Evolutionary conservation across 2,888 invertebrate genomes (phyloP).

Genomic region (Mechanitis messenoides): DNA sequence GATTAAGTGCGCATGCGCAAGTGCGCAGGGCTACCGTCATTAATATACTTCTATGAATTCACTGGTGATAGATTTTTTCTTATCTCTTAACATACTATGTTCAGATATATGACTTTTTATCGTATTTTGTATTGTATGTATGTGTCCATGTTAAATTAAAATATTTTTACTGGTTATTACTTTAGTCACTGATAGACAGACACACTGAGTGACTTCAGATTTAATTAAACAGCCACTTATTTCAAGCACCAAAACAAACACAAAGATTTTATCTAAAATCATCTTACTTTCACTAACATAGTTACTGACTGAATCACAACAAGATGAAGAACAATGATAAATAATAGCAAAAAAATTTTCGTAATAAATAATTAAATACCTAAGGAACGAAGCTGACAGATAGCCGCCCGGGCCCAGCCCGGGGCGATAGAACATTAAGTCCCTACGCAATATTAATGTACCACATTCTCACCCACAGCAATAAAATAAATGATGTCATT

Average conservation of each 20-base stretch:
- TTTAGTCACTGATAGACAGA: background rate
- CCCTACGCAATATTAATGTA: conserved; percentile 71
- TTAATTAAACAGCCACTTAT: background rate
- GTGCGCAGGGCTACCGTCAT: conserved; percentile 20
- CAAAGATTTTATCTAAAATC: conserved; percentile 11
- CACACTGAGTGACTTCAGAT: background rate
- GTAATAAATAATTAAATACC: conserved; percentile 25
- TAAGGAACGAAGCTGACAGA: conserved; percentile 49
- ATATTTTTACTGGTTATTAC: too few species aligned
- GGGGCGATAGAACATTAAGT: conserved; percentile 68
- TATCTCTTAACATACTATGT: background rate
- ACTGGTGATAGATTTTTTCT: background rate
- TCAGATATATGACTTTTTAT: too few species aligned
- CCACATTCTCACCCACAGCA: conserved; percentile 71
- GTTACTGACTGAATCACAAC: background rate
- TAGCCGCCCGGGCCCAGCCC: conserved; percentile 44
- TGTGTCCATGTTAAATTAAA: too few species aligned
- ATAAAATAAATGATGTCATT: conserved; percentile 77
- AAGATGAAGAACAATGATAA: background rate
- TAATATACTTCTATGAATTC: conserved; percentile 16
- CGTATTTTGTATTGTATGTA: too few species aligned
- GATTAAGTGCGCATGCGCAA: conserved; percentile 24
- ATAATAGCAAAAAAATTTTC: conserved; percentile 1
- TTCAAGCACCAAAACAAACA: conserved; percentile 13
- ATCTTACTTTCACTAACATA: conserved; percentile 16